Conservation (phyloP, 2,113 vertebrate genomes). For the Bubo blakistoni region DNA sequence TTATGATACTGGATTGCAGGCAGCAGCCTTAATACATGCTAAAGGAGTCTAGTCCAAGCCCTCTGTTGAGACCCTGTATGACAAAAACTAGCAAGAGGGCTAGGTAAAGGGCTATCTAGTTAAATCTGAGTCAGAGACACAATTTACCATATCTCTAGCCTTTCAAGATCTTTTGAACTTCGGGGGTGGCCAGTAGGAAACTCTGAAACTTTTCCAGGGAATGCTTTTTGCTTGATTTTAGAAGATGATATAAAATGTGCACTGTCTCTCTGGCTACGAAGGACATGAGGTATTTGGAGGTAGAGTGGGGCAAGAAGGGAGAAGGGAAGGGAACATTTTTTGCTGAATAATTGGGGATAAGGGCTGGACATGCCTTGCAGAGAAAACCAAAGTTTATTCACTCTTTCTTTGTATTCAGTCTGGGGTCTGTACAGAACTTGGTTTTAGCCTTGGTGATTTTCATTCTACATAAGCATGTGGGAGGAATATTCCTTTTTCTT, state of each 20-base stretch:
- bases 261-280: neutral
- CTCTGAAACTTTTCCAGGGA: neutral
- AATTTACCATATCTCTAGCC: neutral
- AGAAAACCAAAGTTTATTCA: neutral
- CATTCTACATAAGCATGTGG: neutral
- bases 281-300: neutral
- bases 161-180: neutral
- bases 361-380: neutral
- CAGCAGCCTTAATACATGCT: neutral
- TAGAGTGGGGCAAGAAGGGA: neutral
- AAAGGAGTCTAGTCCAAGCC: neutral
- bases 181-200: neutral
- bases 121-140: neutral
- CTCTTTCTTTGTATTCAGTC: neutral
- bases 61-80: accelerated
- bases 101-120: neutral
- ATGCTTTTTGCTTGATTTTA: neutral
- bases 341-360: neutral
- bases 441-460: neutral
- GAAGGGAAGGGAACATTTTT: neutral
- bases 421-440: neutral
- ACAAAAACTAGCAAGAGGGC: neutral
- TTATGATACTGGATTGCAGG: neutral
- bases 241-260: neutral
- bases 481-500: neutral